A percentile compares a stretch with the other conserved stretches of the same genome.
Evolutionary conservation across 2,888 invertebrate genomes (phyloP).

Genomic region (Iselma pallidipennis): DNA sequence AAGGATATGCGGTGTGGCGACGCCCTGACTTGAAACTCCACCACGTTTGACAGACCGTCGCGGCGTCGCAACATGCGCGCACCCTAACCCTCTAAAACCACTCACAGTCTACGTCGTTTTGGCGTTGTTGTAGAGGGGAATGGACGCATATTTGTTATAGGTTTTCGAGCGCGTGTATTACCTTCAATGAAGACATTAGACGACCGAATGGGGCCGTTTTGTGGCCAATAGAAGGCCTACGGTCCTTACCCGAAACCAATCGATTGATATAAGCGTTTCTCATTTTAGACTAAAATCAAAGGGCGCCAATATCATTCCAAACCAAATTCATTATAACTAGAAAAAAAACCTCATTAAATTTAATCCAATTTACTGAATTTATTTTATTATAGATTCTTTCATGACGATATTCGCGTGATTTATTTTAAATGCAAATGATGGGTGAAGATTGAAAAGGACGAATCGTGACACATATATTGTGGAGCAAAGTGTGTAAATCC

Average conservation of each 20-base stretch:
- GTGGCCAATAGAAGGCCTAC: background rate
- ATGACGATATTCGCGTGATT: too few relatives aligned
- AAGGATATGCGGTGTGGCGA: constrained; percentile 47
- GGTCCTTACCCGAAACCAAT: background rate
- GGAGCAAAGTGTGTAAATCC: constrained; percentile 18
- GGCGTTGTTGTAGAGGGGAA: constrained; percentile 8
- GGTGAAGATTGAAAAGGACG: background rate
- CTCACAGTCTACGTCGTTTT: background rate
- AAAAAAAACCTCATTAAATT: too few relatives aligned
- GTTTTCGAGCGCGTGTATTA: constrained; percentile 26
- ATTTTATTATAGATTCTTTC: too few relatives aligned
- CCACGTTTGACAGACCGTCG: constrained; percentile 51
- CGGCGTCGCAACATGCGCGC: constrained; percentile 46
- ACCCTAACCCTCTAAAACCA: constrained; percentile 29
- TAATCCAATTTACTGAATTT: too few relatives aligned
- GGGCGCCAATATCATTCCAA: too few relatives aligned
- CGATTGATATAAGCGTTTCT: too few relatives aligned
- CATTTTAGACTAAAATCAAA: too few relatives aligned
- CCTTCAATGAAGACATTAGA: constrained; percentile 32
- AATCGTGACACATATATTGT: background rate
- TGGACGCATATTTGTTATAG: constrained; percentile 29
- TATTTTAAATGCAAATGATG: too few relatives aligned
- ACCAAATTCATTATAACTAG: too few relatives aligned
- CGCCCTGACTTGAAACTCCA: constrained; percentile 53
- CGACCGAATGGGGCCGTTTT: background rate